These are phyloP conservation scores for Dynastes maya DNA, from an alignment of 2,888 invertebrate species.

Conservation along the genomic window DNA sequence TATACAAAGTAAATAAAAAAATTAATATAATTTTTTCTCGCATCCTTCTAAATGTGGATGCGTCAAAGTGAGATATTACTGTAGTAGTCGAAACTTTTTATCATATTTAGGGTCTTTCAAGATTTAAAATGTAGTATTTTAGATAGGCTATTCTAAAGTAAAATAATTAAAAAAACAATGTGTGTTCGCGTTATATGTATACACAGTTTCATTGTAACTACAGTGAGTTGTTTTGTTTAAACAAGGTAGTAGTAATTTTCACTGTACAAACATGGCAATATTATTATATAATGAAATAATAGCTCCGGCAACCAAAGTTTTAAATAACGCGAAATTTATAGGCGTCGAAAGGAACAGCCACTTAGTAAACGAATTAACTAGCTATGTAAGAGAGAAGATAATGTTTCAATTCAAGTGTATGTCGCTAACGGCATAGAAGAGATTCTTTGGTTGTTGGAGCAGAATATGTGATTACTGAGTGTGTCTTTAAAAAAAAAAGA, in stretches of 20 bases:
- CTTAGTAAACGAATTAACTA: not conserved
- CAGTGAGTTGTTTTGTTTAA: conserved; percentile 60
- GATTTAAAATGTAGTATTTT: conserved; percentile 61
- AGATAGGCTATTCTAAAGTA: conserved; percentile 51
- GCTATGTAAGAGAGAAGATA: not conserved
- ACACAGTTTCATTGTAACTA: conserved; percentile 50
- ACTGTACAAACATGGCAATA: conserved; percentile 73
- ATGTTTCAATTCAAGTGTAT: not conserved
- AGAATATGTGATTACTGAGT: conserved; percentile 67
- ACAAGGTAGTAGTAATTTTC: conserved; percentile 58
- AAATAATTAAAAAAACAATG: conserved; percentile 51
- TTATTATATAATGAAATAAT: conserved; percentile 62
- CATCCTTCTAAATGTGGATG: conserved; percentile 69
- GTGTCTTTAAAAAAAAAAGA: conserved; percentile 66
- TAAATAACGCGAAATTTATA: not conserved
- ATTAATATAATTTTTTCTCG: conserved; percentile 60
- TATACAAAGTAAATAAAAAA: conserved; percentile 45
- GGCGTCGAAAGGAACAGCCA: not conserved
- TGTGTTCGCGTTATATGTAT: conserved; percentile 56
- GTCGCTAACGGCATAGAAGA: conserved; percentile 32
- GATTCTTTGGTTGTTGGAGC: conserved; percentile 63
- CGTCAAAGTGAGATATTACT: conserved; percentile 75
- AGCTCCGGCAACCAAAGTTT: conserved; percentile 65
- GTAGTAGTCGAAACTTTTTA: conserved; percentile 68
- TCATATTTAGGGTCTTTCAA: conserved; percentile 63